Base-by-base conservation (phyloP, 1,140 invertebrate species). In the Drosophila ohnishii region DNA sequence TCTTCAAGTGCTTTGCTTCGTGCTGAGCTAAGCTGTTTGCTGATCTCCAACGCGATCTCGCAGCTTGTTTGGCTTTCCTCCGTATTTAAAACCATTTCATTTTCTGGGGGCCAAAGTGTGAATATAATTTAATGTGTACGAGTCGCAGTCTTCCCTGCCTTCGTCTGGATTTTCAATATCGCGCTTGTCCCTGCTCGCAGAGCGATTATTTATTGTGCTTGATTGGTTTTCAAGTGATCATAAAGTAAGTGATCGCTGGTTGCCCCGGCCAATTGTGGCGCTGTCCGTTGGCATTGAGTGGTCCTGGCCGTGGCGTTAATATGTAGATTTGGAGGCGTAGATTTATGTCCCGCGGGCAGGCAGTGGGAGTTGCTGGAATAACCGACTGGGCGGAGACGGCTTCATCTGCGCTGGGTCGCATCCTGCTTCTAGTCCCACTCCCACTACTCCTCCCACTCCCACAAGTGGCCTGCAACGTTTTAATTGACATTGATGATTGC, bases 141-240 rank as follows among this genome's bases (percentile, higher is more conserved):
- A 55, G 39, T 67, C 22, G 44, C 64, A 40, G 50, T 35, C 40
- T 28, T 37, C 19, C 34, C 35, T 55, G 32, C 51, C 19, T n/a
- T 35, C 65, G 28, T 67, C 58, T 75, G 51, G 65, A 90, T 91
- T 90, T 90, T 87, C 85, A 90, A 90, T 91, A 89, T 89, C 61
- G 72, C 75, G 57, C 55, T 62, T 84, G 72, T 82, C 61, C 56
- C 61, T 65, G 65, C 63, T 60, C 34, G 58, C 58, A 61, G 59
- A 60, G 67, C 83, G 84, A 90, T 91, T 91, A 91, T 91, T 91
- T 91, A 91, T 90, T 90, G 78, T 90, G 80, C 80, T 82, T 91
- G 90, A 91, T 91, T 91, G 90, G 90, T 85, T 91, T 90, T 82
- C 90, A 90, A 90, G 90, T 90, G 90, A 90, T 90, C 89, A 90